Evolutionary conservation across 2,113 vertebrate species (phyloP).

Genomic region (Gobiocypris rarus): DNA sequence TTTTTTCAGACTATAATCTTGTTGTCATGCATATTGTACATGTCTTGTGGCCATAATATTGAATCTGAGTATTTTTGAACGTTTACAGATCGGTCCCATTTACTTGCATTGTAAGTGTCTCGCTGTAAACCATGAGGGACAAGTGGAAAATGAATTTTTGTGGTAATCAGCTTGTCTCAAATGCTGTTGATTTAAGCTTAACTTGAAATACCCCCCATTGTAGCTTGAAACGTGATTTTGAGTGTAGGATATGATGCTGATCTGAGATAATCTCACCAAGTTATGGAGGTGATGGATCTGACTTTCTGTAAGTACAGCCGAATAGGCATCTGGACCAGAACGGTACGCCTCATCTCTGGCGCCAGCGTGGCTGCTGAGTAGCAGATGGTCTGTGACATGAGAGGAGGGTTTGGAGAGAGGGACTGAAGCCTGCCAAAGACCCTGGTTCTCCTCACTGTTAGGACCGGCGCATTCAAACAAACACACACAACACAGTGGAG

Average conservation of each 20-base stretch:
- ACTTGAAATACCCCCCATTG: not conserved
- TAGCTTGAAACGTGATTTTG: not conserved
- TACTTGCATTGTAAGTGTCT: not conserved
- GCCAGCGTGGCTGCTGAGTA: slow-evolving; percentile 77
- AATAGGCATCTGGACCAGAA: slow-evolving; percentile 50
- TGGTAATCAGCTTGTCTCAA: not conserved
- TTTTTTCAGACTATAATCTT: not conserved
- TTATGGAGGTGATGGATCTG: slow-evolving; percentile 31
- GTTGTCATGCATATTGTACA: not conserved
- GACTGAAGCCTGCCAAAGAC: slow-evolving; percentile 78
- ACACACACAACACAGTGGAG: slow-evolving; percentile 11
- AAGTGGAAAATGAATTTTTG: not conserved
- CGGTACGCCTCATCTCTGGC: slow-evolving; percentile 67
- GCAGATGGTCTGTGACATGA: slow-evolving; percentile 80
- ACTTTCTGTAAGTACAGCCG: slow-evolving; percentile 32
- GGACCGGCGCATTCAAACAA: slow-evolving; percentile 11
- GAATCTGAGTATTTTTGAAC: not conserved
- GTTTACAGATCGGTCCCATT: not conserved
- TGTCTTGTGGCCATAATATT: not conserved
- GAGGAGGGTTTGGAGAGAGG: slow-evolving; percentile 74
- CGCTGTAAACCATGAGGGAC: not conserved
- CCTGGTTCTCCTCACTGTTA: slow-evolving; percentile 64
- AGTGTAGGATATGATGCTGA: not conserved
- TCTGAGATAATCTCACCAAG: not conserved
- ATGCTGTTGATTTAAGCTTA: not conserved